phyloP scores from a whole-genome alignment of 2,888 invertebrate genomes.

The Drosophila koepferae region DNA sequence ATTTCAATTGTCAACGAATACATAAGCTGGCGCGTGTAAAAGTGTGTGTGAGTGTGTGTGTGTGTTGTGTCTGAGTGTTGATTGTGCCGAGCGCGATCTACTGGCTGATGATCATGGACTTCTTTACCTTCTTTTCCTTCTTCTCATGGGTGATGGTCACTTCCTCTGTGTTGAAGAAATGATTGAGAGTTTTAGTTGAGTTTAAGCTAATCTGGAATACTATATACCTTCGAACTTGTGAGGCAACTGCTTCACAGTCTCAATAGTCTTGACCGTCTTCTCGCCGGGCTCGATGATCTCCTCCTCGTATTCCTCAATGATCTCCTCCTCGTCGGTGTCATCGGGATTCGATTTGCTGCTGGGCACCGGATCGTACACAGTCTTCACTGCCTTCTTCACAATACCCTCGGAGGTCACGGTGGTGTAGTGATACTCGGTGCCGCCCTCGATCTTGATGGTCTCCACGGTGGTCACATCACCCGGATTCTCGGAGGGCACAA shows the following conservation, averaged over 20 bases:
- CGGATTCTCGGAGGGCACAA: conserved; percentile 84
- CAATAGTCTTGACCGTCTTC: conserved; percentile 83
- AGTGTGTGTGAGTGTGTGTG: conserved; percentile 34
- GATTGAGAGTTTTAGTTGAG: not conserved
- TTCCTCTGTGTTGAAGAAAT: conserved; percentile 68
- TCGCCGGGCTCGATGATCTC: conserved; percentile 85
- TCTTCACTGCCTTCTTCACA: conserved; percentile 84
- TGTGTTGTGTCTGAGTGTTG: conserved; percentile 25
- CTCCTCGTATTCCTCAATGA: conserved; percentile 84
- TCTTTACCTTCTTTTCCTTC: conserved; percentile 83
- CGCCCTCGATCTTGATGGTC: conserved; percentile 84
- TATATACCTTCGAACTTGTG: conserved; percentile 80
- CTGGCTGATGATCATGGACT: conserved; percentile 83
- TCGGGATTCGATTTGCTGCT: conserved; percentile 76
- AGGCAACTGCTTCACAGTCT: conserved; percentile 82
- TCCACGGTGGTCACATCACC: conserved; percentile 85
- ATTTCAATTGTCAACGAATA: conserved; percentile 30
- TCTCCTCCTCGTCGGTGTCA: conserved; percentile 83
- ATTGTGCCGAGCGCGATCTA: conserved; percentile 58
- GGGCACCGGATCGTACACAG: conserved; percentile 84
- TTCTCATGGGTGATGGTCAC: conserved; percentile 83
- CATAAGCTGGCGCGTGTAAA: conserved; percentile 52
- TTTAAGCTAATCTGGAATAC: not conserved
- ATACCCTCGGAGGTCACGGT: conserved; percentile 84
- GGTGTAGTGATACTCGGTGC: conserved; percentile 84